A percentile compares a stretch with the other conserved stretches of the same genome.
Evolutionary conservation across 2,797 vertebrate species (phyloP).

Genomic region (Chaetophractus vellerosus): DNA sequence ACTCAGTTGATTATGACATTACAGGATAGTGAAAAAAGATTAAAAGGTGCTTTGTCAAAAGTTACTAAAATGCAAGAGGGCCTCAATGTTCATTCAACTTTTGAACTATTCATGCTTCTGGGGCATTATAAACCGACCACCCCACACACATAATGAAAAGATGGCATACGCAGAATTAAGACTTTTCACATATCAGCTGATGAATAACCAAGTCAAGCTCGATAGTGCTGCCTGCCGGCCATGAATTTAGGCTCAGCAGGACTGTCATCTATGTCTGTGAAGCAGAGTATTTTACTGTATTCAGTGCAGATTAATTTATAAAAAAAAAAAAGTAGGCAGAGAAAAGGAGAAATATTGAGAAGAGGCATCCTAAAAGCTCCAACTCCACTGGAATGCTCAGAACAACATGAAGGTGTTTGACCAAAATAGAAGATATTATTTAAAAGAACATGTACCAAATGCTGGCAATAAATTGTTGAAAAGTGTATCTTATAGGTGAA

Average conservation of each 20-base stretch:
- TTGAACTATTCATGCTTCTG: constrained; percentile 38
- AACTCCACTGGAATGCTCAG: constrained; percentile 38
- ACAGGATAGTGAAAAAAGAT: constrained; percentile 45
- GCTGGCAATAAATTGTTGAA: constrained; percentile 69
- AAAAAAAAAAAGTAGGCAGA: constrained; percentile 70
- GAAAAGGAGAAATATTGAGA: constrained; percentile 64
- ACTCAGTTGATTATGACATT: neutral
- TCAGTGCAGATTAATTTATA: constrained; percentile 71
- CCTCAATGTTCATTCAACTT: constrained; percentile 51
- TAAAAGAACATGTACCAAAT: constrained; percentile 73
- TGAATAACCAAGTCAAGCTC: constrained; percentile 67
- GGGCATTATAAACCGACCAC: constrained; percentile 61
- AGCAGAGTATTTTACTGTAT: constrained; percentile 70
- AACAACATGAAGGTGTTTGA: constrained; percentile 71
- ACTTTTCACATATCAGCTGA: constrained; percentile 43
- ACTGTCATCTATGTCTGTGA: constrained; percentile 45
- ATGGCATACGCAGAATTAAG: constrained; percentile 61
- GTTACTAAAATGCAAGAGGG: constrained; percentile 60
- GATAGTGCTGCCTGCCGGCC: constrained; percentile 22
- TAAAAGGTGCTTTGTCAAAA: constrained; percentile 64
- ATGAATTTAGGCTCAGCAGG: constrained; percentile 56
- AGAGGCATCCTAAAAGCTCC: constrained; percentile 73
- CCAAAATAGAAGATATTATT: constrained; percentile 72
- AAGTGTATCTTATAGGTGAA: constrained; percentile 68
- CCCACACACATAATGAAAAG: constrained; percentile 41